Evolutionary conservation across 2,888 invertebrate genomes (phyloP).

Genomic region (Epistrophella euchroma): DNA sequence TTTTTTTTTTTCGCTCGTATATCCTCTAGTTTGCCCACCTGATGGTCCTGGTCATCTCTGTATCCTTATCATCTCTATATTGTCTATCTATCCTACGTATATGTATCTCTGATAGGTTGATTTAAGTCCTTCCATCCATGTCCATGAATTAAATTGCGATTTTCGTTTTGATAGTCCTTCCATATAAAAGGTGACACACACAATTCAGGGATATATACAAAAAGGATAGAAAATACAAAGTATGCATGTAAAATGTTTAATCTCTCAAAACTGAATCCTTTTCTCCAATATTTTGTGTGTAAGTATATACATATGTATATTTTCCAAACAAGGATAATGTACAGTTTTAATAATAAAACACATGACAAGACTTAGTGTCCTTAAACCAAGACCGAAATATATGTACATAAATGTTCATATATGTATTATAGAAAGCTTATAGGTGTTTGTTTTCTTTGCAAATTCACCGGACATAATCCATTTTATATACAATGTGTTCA

Average conservation of each 20-base stretch:
- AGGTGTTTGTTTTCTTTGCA: conserved; percentile 25
- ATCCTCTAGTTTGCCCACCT: conserved; percentile 3
- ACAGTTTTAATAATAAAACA: conserved; percentile 44
- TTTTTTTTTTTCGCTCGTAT: not conserved
- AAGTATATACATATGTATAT: not conserved
- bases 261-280: conserved; percentile 35
- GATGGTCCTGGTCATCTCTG: not conserved
- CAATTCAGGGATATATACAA: conserved; percentile 4
- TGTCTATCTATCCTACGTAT: not conserved
- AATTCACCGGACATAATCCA: conserved; percentile 62
- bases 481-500: conserved; percentile 38
- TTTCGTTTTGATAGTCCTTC: conserved; percentile 18
- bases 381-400: not conserved
- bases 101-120: conserved; percentile 26
- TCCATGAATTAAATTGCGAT: conserved; percentile 47
- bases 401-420: not conserved
- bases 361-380: conserved; percentile 28
- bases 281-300: not conserved
- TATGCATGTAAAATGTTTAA: conserved; percentile 62
- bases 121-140: conserved; percentile 43
- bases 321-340: conserved; percentile 50
- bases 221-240: conserved; percentile 2
- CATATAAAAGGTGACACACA: not conserved
- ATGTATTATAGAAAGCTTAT: not conserved
- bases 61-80: conserved; percentile 10